phyloP scores from a whole-genome alignment of 2,888 invertebrate species.

The Phorcus lineatus region DNA sequence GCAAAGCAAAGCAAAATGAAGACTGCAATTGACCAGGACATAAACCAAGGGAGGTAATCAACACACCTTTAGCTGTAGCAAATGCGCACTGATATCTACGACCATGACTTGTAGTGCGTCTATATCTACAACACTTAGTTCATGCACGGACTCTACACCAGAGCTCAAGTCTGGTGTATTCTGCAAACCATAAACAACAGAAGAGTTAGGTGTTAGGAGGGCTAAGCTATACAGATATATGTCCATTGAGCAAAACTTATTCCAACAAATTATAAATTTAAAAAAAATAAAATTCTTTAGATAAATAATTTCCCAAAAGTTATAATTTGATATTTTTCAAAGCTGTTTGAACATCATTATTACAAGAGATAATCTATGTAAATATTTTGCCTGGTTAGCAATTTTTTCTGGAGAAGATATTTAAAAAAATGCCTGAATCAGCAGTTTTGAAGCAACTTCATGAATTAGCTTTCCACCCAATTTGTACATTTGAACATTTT shows the following conservation, averaged over 20 bases:
- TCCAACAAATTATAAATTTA: not conserved
- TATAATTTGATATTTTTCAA: too few relatives aligned
- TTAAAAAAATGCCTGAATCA: too few relatives aligned
- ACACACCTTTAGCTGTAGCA: slow-evolving; percentile 58
- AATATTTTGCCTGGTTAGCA: too few relatives aligned
- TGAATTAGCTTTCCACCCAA: too few relatives aligned
- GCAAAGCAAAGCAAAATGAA: not conserved
- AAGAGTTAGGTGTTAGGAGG: slow-evolving; percentile 4
- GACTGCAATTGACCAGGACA: not conserved
- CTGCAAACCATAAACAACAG: not conserved
- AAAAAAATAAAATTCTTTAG: too few relatives aligned
- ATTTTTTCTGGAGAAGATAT: too few relatives aligned
- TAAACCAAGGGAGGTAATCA: not conserved
- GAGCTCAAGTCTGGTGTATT: not conserved
- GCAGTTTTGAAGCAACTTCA: too few relatives aligned
- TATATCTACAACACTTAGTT: slow-evolving; percentile 48
- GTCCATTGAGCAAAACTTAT: not conserved
- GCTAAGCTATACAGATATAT: not conserved
- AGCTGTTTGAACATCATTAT: too few relatives aligned
- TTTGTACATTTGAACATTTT: too few relatives aligned
- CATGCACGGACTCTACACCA: slow-evolving; percentile 32
- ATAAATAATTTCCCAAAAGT: too few relatives aligned
- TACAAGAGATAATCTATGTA: too few relatives aligned
- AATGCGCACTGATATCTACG: slow-evolving; percentile 54
- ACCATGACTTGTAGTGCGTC: slow-evolving; percentile 51